Base-by-base conservation (phyloP, 2,113 vertebrate genomes). In the Tapirus terrestris region DNA sequence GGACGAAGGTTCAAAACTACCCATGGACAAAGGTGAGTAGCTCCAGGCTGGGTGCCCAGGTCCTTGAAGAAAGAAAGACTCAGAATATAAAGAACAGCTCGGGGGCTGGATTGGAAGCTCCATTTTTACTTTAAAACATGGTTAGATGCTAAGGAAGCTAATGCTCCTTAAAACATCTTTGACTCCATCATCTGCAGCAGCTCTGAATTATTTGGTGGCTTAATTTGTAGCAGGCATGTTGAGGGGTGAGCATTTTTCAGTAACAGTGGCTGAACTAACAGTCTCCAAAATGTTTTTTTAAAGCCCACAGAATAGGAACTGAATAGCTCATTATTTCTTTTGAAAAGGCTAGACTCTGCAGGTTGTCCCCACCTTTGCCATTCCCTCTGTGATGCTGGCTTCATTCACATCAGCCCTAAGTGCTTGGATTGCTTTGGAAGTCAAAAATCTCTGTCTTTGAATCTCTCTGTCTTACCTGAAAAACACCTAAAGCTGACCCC, bases 241-340 rank as follows among this genome's bases (percentile, higher is more conserved):
- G 73, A 88, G 18, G 14, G 21, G 60, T 79, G 85, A 96, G 61
- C 21, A 81, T 45, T 93, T 96, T 92, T 91, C 10, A 86, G 86
- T 56, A 72, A 39, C 48, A 79, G 68, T 83, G 77, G n/a, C 45
- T 96, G 51, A 88, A 92, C 75, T 95, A 88, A 96, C 82, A 92
- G 94, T 95, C 89, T 31, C 61, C 6, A 25, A 60, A 29, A 73
- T 27, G 56, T 67, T 72, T 70, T 75, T 94, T 36, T 63, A 7
- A 97, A 95, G 51, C 31, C 75, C 63, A 60, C 14, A 94, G 63
- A 95, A 75, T 65, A 80, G 70, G 25, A 84, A 67, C 67, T 48
- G 94, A 93, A 84, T 58, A 87, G 97, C 83, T 98, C 97, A 97
- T 97, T 97, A 97, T 97, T 98, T 89, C 33, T 73, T 80, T 61